Evolutionary conservation across 2,888 invertebrate genomes (phyloP).

Genomic region (Balanococcus diminutus): DNA sequence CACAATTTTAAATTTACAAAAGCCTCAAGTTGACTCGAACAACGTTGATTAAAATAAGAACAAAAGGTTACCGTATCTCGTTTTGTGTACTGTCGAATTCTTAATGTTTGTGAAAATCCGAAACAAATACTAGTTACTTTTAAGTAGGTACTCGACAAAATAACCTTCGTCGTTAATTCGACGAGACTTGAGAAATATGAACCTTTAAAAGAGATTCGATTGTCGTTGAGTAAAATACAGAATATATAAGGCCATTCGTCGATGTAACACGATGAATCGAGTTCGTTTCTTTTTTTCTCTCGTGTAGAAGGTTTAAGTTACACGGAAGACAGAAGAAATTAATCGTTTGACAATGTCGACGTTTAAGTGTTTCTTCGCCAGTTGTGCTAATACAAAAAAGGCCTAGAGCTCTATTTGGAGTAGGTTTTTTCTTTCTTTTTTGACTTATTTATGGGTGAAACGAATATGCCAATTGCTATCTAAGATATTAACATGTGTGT

Average conservation of each 20-base stretch:
- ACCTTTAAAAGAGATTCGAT: neutral
- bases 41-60: slow-evolving; percentile 7
- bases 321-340: neutral
- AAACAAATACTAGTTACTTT: slow-evolving; percentile 11
- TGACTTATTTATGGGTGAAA: neutral
- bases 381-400: neutral
- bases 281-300: neutral
- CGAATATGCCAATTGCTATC: neutral
- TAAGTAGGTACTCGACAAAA: neutral
- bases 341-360: neutral
- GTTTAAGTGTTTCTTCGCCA: neutral
- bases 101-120: neutral
- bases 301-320: neutral
- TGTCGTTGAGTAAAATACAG: neutral
- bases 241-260: neutral
- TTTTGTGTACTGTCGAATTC: neutral
- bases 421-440: too few relatives aligned
- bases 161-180: neutral
- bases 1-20: slow-evolving; percentile 6
- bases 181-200: neutral
- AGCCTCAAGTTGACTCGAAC: slow-evolving; percentile 20
- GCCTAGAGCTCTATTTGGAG: too few relatives aligned
- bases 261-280: neutral
- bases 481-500: neutral
- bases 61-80: slow-evolving; percentile 5